Base-by-base conservation (phyloP, 2,888 invertebrate genomes). In the Sminthurinus aureus region DNA sequence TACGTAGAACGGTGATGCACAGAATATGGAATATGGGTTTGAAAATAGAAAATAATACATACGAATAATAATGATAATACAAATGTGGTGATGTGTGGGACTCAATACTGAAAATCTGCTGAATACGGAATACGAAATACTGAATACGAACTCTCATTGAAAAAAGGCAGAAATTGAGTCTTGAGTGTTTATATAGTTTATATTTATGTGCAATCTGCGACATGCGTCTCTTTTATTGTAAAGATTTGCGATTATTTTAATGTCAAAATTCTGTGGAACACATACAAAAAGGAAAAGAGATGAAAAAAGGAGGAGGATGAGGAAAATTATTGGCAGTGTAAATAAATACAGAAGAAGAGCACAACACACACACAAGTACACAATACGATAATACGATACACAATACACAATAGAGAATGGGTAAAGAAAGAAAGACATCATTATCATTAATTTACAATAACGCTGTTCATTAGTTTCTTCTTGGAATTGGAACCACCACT, bases 401-500 rank as follows among this genome's bases (percentile, higher is more conserved):
- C n/a, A n/a, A n/a, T n/a, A n/a, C n/a, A n/a, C 38, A 38, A 38
- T 38, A 6, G 38, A 38, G 38, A 38, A 38, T 38, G 38, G 38
- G 38, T 38, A 38, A 38, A 38, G 38, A 18, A 6, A 22, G 12
- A 71, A 71, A 71, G 75, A 50, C 75, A 51, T 50, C 38, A 26
- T 67, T 26, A 26, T 67, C 79, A 79, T 79, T 79, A 79, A 71
- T 79, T 15, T 69, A 67, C 66, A 79, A 79, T 79, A 69, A 76
- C 69, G 71, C 71, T 71, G 79, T 71, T 79, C 79, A 71, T 79
- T 79, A 79, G 79, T 79, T 79, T 79, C 50, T 79, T 79, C 79
- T 79, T 51, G 79, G 79, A 79, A 79, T n/a, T 58, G 22, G 38
- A 67, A 38, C 38, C 38, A 38, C 38, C 38, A 38, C 38, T 79